Evolutionary conservation across 2,797 vertebrate species (phyloP).

Genomic region (Dallia pectoralis): DNA sequence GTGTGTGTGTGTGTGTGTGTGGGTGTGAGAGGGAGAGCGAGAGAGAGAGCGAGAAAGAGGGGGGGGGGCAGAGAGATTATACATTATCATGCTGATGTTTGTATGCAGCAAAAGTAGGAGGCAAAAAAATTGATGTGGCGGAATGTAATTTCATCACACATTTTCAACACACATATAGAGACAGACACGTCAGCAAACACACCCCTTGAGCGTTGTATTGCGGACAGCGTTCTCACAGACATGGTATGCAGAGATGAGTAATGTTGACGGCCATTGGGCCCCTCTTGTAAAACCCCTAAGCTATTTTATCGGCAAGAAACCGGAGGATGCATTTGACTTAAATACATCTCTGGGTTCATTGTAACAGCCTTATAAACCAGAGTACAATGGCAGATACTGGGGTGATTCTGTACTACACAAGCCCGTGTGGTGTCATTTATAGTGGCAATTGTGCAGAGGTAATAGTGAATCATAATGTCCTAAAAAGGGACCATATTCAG

Average conservation of each 20-base stretch:
- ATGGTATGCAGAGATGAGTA: constrained; percentile 6
- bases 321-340: constrained; percentile 43
- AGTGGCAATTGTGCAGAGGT: background rate
- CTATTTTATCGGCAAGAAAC: constrained; percentile 41
- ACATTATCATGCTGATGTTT: background rate
- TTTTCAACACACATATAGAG: constrained; percentile 8
- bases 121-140: background rate
- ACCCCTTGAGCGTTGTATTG: background rate
- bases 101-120: background rate
- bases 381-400: constrained; percentile 24
- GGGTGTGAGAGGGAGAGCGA: no score
- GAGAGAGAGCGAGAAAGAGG: background rate
- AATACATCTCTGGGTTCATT: constrained; percentile 48
- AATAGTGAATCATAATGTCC: background rate
- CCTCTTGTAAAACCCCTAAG: constrained; percentile 22
- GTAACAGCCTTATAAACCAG: constrained; percentile 32
- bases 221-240: background rate
- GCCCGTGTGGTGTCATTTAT: background rate
- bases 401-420: background rate
- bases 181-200: background rate
- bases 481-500: background rate
- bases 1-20: background rate
- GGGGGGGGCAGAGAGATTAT: background rate
- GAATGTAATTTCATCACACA: constrained; percentile 6
- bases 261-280: constrained; percentile 36